Percentiles rank a stretch among this genome's conserved stretches.
These are phyloP conservation scores for Notarius lentiginosus DNA, from an alignment of 2,113 vertebrate genomes.

Conservation along the genomic window DNA sequence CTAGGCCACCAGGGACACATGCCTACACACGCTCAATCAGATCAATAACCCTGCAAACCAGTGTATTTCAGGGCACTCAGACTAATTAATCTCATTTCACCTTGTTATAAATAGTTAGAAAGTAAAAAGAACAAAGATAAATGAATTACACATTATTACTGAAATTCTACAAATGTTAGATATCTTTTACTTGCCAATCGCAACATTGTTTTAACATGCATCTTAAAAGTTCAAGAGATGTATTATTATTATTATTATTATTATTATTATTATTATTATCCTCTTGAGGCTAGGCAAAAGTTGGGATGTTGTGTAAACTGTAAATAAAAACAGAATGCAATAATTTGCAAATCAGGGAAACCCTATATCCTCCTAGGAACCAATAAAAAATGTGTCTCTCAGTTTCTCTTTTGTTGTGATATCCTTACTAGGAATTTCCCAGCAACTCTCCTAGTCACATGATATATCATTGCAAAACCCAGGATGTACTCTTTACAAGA, in stretches of 20 bases:
- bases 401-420: too few relatives aligned
- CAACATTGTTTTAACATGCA: neutral
- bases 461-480: too few relatives aligned
- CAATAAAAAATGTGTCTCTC: too few relatives aligned
- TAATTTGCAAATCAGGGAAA: too few relatives aligned
- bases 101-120: neutral
- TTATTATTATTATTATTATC: neutral
- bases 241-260: neutral
- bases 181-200: neutral
- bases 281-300: neutral
- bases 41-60: constrained; percentile 26
- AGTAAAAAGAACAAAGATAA: neutral
- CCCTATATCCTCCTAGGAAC: too few relatives aligned
- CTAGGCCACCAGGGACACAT: constrained; percentile 16
- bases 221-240: neutral
- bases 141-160: neutral
- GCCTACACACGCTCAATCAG: constrained; percentile 27
- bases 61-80: neutral
- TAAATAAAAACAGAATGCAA: too few relatives aligned
- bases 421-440: too few relatives aligned
- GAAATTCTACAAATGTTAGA: neutral
- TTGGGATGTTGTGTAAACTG: too few relatives aligned
- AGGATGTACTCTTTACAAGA: too few relatives aligned
- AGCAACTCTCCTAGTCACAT: too few relatives aligned
- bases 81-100: neutral